Evolutionary conservation across 2,888 invertebrate genomes (phyloP), one percentile per base, ranked within the genome.

Genomic region (Tholera decimalis): DNA sequence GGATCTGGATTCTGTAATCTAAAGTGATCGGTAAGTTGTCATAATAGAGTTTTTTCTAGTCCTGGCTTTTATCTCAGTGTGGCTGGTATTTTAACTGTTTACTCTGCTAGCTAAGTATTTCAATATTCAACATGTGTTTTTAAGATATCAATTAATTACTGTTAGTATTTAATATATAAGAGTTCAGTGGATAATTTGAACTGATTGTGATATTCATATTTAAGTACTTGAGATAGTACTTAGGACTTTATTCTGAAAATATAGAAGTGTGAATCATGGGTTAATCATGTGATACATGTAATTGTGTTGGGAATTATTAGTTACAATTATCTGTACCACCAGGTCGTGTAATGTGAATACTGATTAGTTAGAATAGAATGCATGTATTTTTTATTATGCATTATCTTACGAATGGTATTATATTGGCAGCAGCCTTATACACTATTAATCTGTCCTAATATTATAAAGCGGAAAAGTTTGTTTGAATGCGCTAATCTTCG

Each of bases 271-370:
- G 73, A 46, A 50, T 67, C 65, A 67, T 28, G 18, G 20, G 5
- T 18, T 22, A 26, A 26, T 22, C 22, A 43, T 0, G 1, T 69
- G 35, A 44, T 51, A 58, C 22, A 39, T 50, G 20, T 65, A 37
- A 41, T 73, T 73, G 43, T 50, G 18, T 63, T 24, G 43, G 28
- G 46, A 72, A 39, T 67, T 22, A 72, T 18, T 50, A 37, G 20
- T 49, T 50, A 11, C 39, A 63, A 39, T 70, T 73, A 63, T 68
- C 22, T 55, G 33, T 44, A 66, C 26, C 49, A 66, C 26, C 49
- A 44, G 26, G 28, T 51, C 67, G 33, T 69, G 39, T 50, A 50
- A 51, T 67, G 68, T 66, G 50, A 56, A 67, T 69, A 28, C 13
- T 73, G 20, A 47, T 54, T 65, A 43, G 28, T 54, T 20, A 49